Percentiles rank a stretch among this genome's conserved stretches.
These are phyloP conservation scores for Stichodactyla mertensii DNA, from an alignment of 64 coral and sea anemone species.

Conservation along the genomic window DNA sequence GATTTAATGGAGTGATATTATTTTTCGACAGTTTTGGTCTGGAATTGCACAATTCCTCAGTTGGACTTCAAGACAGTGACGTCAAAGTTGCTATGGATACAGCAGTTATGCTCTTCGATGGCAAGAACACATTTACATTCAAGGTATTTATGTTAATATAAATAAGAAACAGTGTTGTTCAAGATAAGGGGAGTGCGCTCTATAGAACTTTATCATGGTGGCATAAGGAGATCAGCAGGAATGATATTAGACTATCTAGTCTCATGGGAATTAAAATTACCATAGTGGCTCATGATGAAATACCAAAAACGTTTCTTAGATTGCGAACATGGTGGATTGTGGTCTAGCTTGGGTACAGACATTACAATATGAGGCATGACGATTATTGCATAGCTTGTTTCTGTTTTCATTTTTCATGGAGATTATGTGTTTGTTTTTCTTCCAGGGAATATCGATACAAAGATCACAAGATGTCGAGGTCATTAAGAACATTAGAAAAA, in stretches of 20 bases:
- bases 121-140: conserved; percentile 46
- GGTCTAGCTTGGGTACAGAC: too few relatives aligned
- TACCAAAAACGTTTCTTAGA: too few relatives aligned
- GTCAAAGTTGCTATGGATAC: conserved; percentile 25
- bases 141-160: conserved; percentile 24
- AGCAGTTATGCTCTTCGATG: conserved; percentile 55
- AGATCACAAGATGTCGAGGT: conserved; percentile 32
- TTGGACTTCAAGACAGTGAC: conserved; percentile 23
- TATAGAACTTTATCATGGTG: too few relatives aligned
- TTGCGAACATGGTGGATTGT: too few relatives aligned
- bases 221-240: too few relatives aligned
- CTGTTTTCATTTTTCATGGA: neutral
- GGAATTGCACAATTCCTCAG: conserved; percentile 21
- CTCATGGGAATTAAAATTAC: too few relatives aligned
- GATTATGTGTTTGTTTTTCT: neutral
- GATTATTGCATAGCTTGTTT: neutral
- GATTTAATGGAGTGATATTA: neutral
- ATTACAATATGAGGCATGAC: too few relatives aligned
- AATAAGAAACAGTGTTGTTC: too few relatives aligned
- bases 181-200: too few relatives aligned
- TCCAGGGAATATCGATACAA: conserved; percentile 13
- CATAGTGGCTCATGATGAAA: too few relatives aligned
- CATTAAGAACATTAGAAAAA: conserved; percentile 13
- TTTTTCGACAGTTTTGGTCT: conserved; percentile 67
- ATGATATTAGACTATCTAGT: too few relatives aligned